Evolutionary conservation across 2,797 vertebrate species (phyloP), one percentile per base, ranked within the genome.

Genomic region (Spinus olivaceus): DNA sequence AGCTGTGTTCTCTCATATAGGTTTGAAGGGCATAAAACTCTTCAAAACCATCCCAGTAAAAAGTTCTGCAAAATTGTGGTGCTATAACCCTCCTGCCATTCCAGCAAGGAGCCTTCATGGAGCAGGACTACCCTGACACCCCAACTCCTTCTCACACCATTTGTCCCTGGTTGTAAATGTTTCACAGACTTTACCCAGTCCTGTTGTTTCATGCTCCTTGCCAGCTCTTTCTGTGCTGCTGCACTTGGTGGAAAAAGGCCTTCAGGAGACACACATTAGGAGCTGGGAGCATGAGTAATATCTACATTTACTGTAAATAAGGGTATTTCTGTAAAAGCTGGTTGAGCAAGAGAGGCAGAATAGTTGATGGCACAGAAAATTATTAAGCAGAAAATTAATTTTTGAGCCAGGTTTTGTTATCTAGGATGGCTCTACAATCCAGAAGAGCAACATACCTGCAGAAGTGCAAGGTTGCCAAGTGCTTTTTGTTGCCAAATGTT

Each of bases 141-240:
- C 25, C 0, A 1, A 8, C 42, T 63, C 54, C 22, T 77, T 81
- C 76, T 78, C 47, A 25, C 30, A 20, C 10, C 18, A 4, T 51
- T 93, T 87, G 66, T 63, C 59, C 19, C 30, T 69, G 61, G 24
- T 54, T 89, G 21, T 81, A 71, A 91, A 35, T 87, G 53, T 77
- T 88, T 78, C 67, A 73, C 84, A 60, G 79, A 27, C 39, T 78
- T 59, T 44, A 7, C 6, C 3, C 66, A 79, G 22, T 63, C 39
- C n/a, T 86, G 35, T 39, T 86, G 53, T 71, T 90, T 88, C 77
- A 28, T 85, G 44, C 78, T 82, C 83, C 71, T 12, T 77, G 60
- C 56, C 77, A 37, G 44, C 63, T 85, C 92, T 65, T 88, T 47
- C 87, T 76, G 23, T 65, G 21, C 79, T 86, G 42, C 32, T 92